Evolutionary conservation across 2,797 vertebrate species (phyloP).

Genomic region (Pantherophis alleghaniensis): DNA sequence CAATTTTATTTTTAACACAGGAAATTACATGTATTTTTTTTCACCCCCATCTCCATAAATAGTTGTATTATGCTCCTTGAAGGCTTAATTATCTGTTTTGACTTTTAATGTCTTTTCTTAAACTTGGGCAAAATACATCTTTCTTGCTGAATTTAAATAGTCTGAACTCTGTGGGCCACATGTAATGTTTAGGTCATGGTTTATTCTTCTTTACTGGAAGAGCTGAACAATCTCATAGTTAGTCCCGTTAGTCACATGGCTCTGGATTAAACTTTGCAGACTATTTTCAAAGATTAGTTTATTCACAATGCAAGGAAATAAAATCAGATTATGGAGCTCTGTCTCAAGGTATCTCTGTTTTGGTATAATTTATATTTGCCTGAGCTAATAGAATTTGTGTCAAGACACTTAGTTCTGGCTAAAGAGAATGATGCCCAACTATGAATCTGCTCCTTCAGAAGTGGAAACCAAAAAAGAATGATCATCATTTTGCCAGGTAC

Average conservation of each 20-base stretch:
- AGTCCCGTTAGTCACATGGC: not conserved
- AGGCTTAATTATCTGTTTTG: not conserved
- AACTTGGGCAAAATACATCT: not conserved
- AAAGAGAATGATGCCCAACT: not conserved
- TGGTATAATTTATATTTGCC: not conserved
- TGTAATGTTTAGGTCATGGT: not conserved
- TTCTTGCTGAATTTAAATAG: not conserved
- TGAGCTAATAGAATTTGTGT: not conserved
- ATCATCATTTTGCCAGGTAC: not conserved
- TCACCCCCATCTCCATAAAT: not conserved
- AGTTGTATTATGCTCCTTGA: not conserved
- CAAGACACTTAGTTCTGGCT: not conserved
- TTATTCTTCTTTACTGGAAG: not conserved
- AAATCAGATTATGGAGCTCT: not conserved
- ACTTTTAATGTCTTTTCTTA: not conserved
- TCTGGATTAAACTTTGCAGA: not conserved
- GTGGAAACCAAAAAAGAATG: not conserved
- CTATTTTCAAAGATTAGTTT: not conserved
- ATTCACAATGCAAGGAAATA: not conserved
- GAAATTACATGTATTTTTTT: not conserved
- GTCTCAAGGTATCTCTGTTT: not conserved
- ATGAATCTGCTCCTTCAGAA: not conserved
- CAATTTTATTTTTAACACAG: not conserved
- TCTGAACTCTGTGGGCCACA: not conserved
- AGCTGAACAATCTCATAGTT: not conserved